Conservation (phyloP, 1,140 invertebrate species). For the Lordiphosa clarofinis region DNA sequence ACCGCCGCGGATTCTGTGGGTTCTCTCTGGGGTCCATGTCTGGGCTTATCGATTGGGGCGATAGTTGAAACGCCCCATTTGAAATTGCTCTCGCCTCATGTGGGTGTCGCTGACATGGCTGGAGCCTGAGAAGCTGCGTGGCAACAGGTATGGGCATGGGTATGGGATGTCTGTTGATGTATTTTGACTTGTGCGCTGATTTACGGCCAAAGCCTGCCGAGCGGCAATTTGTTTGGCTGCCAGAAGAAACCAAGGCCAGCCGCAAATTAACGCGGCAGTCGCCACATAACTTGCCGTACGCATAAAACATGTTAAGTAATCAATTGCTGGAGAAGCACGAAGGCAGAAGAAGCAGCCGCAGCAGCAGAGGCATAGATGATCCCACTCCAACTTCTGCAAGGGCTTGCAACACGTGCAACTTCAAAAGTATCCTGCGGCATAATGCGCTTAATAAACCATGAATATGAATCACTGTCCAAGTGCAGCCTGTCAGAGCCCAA, state of each 20-base stretch:
- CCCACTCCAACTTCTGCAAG: constrained; percentile 33
- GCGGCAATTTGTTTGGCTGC: constrained; percentile 67
- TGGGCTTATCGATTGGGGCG: constrained; percentile 28
- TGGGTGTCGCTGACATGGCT: constrained; percentile 43
- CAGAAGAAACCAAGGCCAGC: constrained; percentile 48
- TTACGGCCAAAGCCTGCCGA: constrained; percentile 68
- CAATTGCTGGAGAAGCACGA: constrained; percentile 59
- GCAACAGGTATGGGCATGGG: constrained; percentile 14
- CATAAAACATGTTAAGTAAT: constrained; percentile 79
- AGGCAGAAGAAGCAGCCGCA: background rate
- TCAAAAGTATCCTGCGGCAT: constrained; percentile 76
- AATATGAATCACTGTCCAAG: constrained; percentile 79
- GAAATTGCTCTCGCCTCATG: constrained; percentile 30
- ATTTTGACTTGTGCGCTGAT: constrained; percentile 71
- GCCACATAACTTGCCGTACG: constrained; percentile 73
- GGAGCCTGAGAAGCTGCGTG: constrained; percentile 22
- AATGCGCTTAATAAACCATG: constrained; percentile 80
- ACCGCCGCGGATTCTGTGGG: background rate
- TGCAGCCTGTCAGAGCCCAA: constrained; percentile 64
- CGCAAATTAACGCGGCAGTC: constrained; percentile 71
- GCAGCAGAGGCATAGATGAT: constrained; percentile 18
- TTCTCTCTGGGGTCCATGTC: background rate
- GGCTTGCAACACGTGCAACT: constrained; percentile 56
- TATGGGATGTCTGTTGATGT: constrained; percentile 57
- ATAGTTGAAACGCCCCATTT: constrained; percentile 49